Evolutionary conservation across 2,797 vertebrate genomes (phyloP).

Genomic region (Alca torda): DNA sequence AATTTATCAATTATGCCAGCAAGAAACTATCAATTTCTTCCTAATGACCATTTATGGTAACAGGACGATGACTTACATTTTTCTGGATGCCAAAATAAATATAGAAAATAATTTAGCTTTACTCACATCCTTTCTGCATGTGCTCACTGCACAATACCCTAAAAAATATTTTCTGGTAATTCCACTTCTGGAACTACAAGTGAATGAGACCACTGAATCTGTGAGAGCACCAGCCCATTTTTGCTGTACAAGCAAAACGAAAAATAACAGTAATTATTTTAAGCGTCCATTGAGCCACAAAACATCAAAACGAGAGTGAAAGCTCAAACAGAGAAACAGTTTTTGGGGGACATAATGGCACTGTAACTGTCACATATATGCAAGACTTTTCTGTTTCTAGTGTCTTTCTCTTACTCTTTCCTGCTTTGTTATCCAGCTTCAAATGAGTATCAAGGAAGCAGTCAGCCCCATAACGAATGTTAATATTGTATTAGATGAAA

Average conservation of each 20-base stretch:
- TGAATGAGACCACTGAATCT: not conserved
- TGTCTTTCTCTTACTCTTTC: not conserved
- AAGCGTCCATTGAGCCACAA: not conserved
- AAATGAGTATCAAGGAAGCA: not conserved
- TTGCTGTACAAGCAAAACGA: not conserved
- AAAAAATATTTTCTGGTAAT: not conserved
- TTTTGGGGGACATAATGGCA: not conserved
- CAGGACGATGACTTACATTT: not conserved
- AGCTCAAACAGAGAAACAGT: not conserved
- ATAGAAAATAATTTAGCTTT: not conserved
- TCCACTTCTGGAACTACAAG: not conserved
- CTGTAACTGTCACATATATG: not conserved
- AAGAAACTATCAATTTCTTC: not conserved
- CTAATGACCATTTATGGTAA: not conserved
- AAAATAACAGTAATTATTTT: slow-evolving; percentile 1
- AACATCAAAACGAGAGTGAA: not conserved
- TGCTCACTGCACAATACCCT: not conserved
- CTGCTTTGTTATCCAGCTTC: not conserved
- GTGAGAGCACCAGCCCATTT: not conserved
- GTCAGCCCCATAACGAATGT: not conserved
- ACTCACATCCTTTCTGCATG: not conserved
- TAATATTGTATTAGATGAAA: not conserved
- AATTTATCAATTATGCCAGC: not conserved
- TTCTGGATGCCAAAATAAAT: not conserved
- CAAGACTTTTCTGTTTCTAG: not conserved